These are phyloP conservation scores for Bostrychus sinensis DNA, from an alignment of 2,113 vertebrate species.

Conservation along the genomic window DNA sequence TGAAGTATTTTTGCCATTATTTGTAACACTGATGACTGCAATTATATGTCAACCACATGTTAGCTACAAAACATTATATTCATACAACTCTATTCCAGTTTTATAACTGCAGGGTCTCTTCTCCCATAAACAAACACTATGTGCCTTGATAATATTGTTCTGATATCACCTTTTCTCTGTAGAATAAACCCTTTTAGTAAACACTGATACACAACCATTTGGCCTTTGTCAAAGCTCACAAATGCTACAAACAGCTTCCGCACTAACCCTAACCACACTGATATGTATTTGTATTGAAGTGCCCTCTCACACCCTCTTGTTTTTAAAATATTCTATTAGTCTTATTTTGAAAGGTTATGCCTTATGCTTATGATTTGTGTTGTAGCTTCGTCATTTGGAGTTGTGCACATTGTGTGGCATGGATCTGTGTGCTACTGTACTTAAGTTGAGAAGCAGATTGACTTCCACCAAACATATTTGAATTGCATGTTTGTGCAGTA, in stretches of 20 bases:
- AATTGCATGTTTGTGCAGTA: conserved; percentile 78
- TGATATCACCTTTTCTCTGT: conserved; percentile 28
- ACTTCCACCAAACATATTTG: conserved; percentile 50
- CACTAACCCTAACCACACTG: conserved; percentile 20
- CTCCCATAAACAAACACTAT: conserved; percentile 50
- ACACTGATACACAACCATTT: not conserved
- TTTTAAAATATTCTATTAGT: conserved; percentile 39
- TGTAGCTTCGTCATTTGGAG: conserved; percentile 74
- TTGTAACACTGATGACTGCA: conserved; percentile 49
- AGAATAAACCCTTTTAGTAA: not conserved
- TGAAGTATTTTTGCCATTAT: conserved; percentile 45
- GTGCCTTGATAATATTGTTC: conserved; percentile 73
- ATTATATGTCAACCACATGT: conserved; percentile 34
- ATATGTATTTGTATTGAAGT: conserved; percentile 42
- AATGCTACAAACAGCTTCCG: conserved; percentile 29
- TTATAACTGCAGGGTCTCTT: conserved; percentile 47
- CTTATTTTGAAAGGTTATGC: conserved; percentile 44
- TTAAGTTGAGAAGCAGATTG: conserved; percentile 57
- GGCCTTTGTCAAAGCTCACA: conserved; percentile 33
- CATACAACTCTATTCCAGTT: conserved; percentile 49
- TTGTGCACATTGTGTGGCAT: conserved; percentile 75
- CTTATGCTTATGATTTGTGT: conserved; percentile 71
- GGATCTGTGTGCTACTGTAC: conserved; percentile 69
- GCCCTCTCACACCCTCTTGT: conserved; percentile 48
- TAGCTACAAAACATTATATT: conserved; percentile 34